phyloP scores from a whole-genome alignment of 2,113 vertebrate species.

The Ageneiosus marmoratus region DNA sequence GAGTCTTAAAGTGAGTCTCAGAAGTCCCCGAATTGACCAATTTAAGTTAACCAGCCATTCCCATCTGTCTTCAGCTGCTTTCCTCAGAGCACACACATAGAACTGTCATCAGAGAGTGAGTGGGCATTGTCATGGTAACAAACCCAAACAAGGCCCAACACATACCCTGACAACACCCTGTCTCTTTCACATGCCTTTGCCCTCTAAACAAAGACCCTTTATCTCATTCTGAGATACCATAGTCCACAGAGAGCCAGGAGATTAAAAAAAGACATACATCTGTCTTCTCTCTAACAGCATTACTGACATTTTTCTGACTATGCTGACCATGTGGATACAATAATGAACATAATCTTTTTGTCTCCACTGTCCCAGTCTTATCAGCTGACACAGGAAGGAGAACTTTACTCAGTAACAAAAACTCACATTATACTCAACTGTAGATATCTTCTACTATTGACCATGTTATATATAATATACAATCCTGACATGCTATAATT shows the following conservation, averaged over 20 bases:
- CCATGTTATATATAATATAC: not conserved
- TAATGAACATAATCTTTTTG: not conserved
- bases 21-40: slow-evolving; percentile 2
- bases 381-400: slow-evolving; percentile 16
- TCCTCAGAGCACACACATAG: slow-evolving; percentile 19
- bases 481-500: not conserved
- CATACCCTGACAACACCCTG: slow-evolving; percentile 32
- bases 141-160: slow-evolving; percentile 74
- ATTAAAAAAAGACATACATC: not conserved
- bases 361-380: not conserved
- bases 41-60: not conserved
- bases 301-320: slow-evolving; percentile 15
- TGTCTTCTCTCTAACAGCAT: slow-evolving; percentile 6
- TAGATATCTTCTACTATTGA: not conserved
- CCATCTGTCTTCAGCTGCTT: not conserved
- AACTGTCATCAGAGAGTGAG: slow-evolving; percentile 48
- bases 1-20: not conserved
- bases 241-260: slow-evolving; percentile 27
- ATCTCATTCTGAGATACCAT: slow-evolving; percentile 39
- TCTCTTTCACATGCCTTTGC: slow-evolving; percentile 34
- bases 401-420: not conserved
- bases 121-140: slow-evolving; percentile 63
- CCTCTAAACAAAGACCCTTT: slow-evolving; percentile 48
- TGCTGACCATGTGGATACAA: not conserved
- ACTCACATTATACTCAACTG: not conserved